A percentile compares a stretch with the other conserved stretches of the same genome.
phyloP scores from a whole-genome alignment of 2,888 invertebrate genomes.

The Cacoxenus indagator region DNA sequence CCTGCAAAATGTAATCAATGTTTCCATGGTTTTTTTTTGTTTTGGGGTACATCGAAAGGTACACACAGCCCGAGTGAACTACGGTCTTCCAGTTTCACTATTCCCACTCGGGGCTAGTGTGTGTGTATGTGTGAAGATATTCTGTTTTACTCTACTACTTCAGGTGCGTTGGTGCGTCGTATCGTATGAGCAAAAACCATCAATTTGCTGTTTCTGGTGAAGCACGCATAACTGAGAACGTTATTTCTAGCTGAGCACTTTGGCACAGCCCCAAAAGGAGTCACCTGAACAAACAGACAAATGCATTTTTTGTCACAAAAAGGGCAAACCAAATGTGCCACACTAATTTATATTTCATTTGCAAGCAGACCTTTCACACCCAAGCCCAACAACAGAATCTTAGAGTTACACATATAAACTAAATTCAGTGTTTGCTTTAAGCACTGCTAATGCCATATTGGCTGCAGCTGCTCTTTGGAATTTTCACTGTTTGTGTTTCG shows the following conservation, averaged over 20 bases:
- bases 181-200: constrained; percentile 3
- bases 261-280: not conserved
- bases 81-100: no score
- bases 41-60: no score
- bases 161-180: not conserved
- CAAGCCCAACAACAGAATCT: not conserved
- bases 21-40: not conserved
- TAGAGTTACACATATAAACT: not conserved
- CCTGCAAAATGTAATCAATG: constrained; percentile 30
- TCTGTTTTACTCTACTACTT: not conserved
- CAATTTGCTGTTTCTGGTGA: not conserved
- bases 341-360: constrained; percentile 26
- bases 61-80: no score
- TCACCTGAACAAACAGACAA: not conserved
- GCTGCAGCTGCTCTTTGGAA: not conserved
- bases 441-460: not conserved
- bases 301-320: not conserved
- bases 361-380: not conserved
- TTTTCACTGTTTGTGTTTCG: not conserved
- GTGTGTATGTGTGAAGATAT: constrained; percentile 1
- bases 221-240: not conserved
- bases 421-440: not conserved
- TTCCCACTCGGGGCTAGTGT: no score
- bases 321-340: constrained; percentile 10
- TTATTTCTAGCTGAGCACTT: no score